These are phyloP conservation scores for Myrmecophaga tridactyla DNA, from an alignment of 2,113 vertebrate genomes.

Conservation along the genomic window DNA sequence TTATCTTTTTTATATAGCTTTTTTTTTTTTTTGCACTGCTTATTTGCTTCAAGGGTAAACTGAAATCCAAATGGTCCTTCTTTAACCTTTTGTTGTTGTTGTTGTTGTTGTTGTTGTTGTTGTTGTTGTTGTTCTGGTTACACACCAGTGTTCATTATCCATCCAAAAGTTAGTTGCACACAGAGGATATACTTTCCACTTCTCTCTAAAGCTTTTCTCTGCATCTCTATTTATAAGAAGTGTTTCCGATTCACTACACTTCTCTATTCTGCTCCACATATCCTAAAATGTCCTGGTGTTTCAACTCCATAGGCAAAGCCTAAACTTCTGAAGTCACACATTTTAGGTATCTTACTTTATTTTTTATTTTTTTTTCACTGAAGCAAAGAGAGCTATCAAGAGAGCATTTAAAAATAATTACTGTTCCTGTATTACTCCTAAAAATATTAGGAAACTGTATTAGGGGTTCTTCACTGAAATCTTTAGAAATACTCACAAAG, in stretches of 20 bases:
- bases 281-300: not conserved
- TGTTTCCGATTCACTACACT: not conserved
- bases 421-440: constrained; percentile 33
- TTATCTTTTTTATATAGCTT: not conserved
- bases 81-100: not conserved
- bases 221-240: not conserved
- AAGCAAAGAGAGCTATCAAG: constrained; percentile 10
- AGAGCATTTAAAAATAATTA: constrained; percentile 4
- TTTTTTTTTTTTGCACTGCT: not conserved
- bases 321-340: not conserved
- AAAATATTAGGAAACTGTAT: constrained; percentile 52
- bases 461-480: constrained; percentile 31
- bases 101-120: too few relatives aligned
- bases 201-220: not conserved
- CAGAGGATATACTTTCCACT: not conserved
- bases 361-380: not conserved
- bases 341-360: not conserved
- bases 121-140: too few relatives aligned
- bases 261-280: not conserved
- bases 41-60: not conserved
- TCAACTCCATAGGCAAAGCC: not conserved
- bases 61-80: not conserved
- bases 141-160: not conserved
- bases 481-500: constrained; percentile 15
- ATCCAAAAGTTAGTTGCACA: not conserved